A percentile compares a stretch with the other conserved stretches of the same genome.
Conservation (phyloP, 2,113 vertebrate species). For the Coregonus clupeaformis region DNA sequence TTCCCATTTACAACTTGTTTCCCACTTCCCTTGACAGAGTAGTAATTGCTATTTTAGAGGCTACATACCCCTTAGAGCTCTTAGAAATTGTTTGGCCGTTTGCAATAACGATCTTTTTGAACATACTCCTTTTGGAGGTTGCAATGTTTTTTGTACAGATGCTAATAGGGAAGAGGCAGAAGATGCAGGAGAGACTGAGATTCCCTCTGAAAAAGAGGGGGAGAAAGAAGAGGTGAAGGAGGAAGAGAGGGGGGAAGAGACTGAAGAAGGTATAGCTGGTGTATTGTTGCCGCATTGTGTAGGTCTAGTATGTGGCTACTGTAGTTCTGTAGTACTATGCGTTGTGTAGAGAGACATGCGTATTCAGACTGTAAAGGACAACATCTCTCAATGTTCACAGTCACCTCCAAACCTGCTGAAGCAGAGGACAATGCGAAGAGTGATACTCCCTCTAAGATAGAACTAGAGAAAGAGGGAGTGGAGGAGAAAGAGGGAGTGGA, state of each 20-base stretch:
- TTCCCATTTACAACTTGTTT: too few species aligned
- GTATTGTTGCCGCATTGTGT: background rate
- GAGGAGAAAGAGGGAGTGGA: background rate
- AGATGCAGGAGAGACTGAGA: constrained; percentile 23
- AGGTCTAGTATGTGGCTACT: background rate
- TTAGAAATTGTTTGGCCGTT: too few species aligned
- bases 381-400: constrained; percentile 1
- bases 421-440: background rate
- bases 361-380: background rate
- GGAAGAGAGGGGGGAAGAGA: background rate
- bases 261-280: background rate
- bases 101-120: too few species aligned
- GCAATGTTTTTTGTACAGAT: too few species aligned
- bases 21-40: too few species aligned
- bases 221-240: background rate
- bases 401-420: background rate
- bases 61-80: too few species aligned
- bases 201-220: constrained; percentile 29
- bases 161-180: background rate
- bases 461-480: background rate
- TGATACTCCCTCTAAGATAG: too few species aligned
- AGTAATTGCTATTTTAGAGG: background rate
- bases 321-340: background rate
- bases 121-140: too few species aligned
- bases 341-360: background rate